Base-by-base conservation (phyloP, 2,888 invertebrate genomes). In the Phytoseiulus persimilis region DNA sequence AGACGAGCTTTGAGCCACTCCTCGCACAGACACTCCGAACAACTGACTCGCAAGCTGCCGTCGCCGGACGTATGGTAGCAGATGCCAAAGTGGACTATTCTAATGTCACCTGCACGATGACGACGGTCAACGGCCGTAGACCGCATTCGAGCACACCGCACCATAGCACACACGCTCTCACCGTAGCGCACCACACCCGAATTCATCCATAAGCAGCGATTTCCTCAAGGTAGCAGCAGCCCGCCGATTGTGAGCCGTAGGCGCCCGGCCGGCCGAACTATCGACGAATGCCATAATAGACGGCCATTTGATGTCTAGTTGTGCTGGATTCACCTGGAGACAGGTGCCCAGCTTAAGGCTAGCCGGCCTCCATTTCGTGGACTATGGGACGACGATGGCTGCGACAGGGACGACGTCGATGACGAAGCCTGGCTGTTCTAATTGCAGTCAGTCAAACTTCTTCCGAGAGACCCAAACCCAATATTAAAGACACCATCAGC, bases 141-240 rank as follows among this genome's bases (percentile, higher is more conserved):
- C 65, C 65, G 18, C 65, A 65, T 65, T 65, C 65, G 18, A 65
- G 65, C 65, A 65, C 65, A 65, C 65, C 65, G 28, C 65, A 65
- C 65, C 65, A 65, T 65, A 65, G 65, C 65, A 65, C 65, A 65
- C 65, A 11, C 39, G 9, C 23, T 65, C 23, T 65, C 65, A 65
- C 65, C 65, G 65, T 65, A 65, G 65, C 65, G 65, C 65, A 65
- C 65, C 65, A 65, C 65, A 65, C 65, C 65, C 65, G 65, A 65
- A 65, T 65, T 18, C 65, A 18, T 65, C 65, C 65, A 18, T 65
- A 65, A 65, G 28, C 23, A 65, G 65, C 65, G 65, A 65, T 65
- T 65, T 28, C 65, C 65, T 65, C 65, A 65, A 65, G 65, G 65
- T 65, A 65, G 65, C 65, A 28, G 46, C 46, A 46, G 46, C 6